Conservation (phyloP, 2,113 vertebrate species). For the Arenaria interpres region DNA sequence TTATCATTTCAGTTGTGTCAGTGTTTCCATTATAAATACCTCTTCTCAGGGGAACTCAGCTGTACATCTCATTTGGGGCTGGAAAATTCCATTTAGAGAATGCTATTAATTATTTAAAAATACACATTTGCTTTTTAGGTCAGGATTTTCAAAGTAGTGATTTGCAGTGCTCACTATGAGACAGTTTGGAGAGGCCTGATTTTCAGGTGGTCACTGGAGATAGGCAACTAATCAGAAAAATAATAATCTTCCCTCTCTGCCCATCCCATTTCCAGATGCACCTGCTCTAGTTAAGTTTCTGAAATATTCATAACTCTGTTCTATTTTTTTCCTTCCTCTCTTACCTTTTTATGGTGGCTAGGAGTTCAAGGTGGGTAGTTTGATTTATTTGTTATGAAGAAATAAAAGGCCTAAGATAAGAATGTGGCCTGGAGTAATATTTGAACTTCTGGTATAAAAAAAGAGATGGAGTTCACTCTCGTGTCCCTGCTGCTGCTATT, state of each 20-base stretch:
- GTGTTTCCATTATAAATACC: slow-evolving; percentile 49
- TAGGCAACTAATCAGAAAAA: neutral
- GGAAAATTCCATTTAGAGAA: slow-evolving; percentile 57
- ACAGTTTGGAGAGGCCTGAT: neutral
- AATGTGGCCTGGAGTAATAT: neutral
- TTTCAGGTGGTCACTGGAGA: slow-evolving; percentile 8
- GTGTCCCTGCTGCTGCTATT: neutral
- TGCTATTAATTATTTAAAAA: slow-evolving; percentile 57
- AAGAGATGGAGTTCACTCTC: neutral
- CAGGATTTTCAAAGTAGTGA: slow-evolving; percentile 18
- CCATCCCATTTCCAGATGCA: slow-evolving; percentile 3
- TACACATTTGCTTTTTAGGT: slow-evolving; percentile 51
- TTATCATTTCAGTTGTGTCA: slow-evolving; percentile 44
- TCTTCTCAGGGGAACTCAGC: slow-evolving; percentile 39
- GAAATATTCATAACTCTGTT: neutral
- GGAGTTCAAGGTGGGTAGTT: neutral
- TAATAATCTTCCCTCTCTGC: neutral
- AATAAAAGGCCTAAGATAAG: neutral
- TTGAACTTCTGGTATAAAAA: neutral
- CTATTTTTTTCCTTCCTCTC: neutral
- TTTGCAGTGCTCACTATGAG: neutral
- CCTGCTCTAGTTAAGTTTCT: neutral
- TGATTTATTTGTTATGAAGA: neutral
- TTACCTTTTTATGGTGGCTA: neutral
- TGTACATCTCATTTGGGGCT: slow-evolving; percentile 18